Evolutionary conservation across 2,797 vertebrate species (phyloP).

Genomic region (Poeciliopsis presidionis): DNA sequence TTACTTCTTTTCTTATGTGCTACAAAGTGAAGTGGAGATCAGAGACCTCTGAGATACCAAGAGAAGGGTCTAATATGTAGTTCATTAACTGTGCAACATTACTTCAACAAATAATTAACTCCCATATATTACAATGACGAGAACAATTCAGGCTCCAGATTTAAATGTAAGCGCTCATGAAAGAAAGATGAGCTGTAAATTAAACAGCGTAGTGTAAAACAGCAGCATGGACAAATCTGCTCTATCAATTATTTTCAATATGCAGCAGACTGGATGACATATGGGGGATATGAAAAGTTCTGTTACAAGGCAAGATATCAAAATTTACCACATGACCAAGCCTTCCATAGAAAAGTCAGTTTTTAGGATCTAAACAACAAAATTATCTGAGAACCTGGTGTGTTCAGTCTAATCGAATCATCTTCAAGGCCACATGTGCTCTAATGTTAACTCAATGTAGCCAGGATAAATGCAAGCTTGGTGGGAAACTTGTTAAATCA

Average conservation of each 20-base stretch:
- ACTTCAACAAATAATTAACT: not conserved
- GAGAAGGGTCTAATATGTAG: not conserved
- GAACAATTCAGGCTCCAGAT: not conserved
- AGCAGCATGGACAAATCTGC: not conserved
- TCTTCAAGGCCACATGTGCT: not conserved
- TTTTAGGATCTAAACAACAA: not conserved
- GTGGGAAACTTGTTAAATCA: not conserved
- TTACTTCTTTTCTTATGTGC: not conserved
- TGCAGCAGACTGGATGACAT: not conserved
- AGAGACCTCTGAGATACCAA: not conserved
- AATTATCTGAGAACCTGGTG: not conserved
- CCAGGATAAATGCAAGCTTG: not conserved
- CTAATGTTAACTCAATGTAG: not conserved
- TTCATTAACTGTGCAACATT: not conserved
- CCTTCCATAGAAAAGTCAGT: not conserved
- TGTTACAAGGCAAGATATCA: not conserved
- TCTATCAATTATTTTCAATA: not conserved
- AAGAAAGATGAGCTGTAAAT: not conserved
- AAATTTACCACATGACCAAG: not conserved
- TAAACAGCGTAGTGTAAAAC: not conserved
- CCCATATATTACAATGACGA: not conserved
- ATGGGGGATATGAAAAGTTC: not conserved
- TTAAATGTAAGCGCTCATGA: not conserved
- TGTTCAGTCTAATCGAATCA: not conserved
- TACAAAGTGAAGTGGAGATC: not conserved